Base-by-base conservation (phyloP, 2,888 invertebrate species). In the Tiphia femorata region DNA sequence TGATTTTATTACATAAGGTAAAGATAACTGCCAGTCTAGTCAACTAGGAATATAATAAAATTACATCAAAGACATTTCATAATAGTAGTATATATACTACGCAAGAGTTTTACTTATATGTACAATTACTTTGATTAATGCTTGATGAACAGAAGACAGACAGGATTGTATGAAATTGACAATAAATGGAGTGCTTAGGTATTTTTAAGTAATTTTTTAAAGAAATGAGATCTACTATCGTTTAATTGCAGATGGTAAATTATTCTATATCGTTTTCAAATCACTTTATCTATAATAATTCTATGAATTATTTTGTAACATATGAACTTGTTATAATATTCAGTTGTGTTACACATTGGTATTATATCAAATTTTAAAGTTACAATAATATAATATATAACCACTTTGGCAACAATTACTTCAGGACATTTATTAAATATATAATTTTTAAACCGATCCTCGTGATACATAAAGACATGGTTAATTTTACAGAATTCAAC, bases 1-100 rank as follows among this genome's bases (percentile, higher is more conserved):
- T n/a, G n/a, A n/a, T n/a, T 42, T 40, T 37, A 7, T 40, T 7
- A 14, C 29, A 20, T 41, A 55, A 29, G 35, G 35, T n/a, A 35
- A 48, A 40, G 30, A 41, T 29, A 14, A 29, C 21, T 47, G 58
- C 29, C 27, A 48, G 21, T 62, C 62, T 60, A 62, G 60, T 62
- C 62, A 62, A 21, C 37, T 62, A 60, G n/a, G n/a, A n/a, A n/a
- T n/a, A 37, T 44, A 44, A 23, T 60, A 46, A 54, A 54, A 30
- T 62, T 19, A 53, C 46, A 51, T 48, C 47, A 21, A 8, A 20
- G 12, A 21, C 21, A 20, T 41, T 1, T n/a, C 33, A 33, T 33
- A n/a, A 3, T 33, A 14, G 12, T 49, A 14, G 20, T 49, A 30
- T 35, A 6, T 12, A 12, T 16, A n/a, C 7, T 30, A 19, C n/a